Evolutionary conservation across 2,888 invertebrate species (phyloP), one percentile per base, ranked within the genome.

Genomic region (Polydrusus pterygomalis): DNA sequence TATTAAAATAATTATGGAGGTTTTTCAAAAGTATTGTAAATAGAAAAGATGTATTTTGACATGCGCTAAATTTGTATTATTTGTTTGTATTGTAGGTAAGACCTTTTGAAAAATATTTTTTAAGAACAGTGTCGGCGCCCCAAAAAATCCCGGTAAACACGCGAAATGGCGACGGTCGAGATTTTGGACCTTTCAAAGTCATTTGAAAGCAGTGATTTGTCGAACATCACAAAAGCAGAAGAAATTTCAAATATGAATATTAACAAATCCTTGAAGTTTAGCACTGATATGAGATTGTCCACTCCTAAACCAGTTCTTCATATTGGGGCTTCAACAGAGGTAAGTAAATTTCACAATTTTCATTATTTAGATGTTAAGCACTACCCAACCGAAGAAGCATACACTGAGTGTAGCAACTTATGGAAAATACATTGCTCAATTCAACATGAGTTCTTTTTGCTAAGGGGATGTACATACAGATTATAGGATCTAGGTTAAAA

Each of bases 301-400:
- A 85, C 89, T 40, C 88, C 89, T 11, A 90, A 89, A 82, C 89
- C 90, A 25, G 88, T 89, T 10, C 89, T 90, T 89, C 88, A 90
- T 75, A 85, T 91, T 56, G 90, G 90, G 77, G 90, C 91, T 47
- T 88, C 90, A 17, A 89, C 89, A 25, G 90, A 90, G 81, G 91
- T 91, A 87, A 86, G 85, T 84, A 0, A 17, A 60, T 17, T 17
- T 8, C 17, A 43, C 8, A 25, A 3, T 25, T 3, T 3, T 25
- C 1, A 3, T 25, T 25, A 25, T 25, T 25, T 25, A 25, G 25
- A 25, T 25, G 5, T 3, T 25, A 25, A 25, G n/a, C n/a, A 25
- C 5, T 25, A 25, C 25, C 2, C 5, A n/a, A n/a, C n/a, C n/a
- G n/a, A n/a, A n/a, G n/a, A n/a, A n/a, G n/a, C n/a, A n/a, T n/a